These are phyloP conservation scores for Luscinia luscinia DNA, from an alignment of 2,797 vertebrate species.

Conservation along the genomic window DNA sequence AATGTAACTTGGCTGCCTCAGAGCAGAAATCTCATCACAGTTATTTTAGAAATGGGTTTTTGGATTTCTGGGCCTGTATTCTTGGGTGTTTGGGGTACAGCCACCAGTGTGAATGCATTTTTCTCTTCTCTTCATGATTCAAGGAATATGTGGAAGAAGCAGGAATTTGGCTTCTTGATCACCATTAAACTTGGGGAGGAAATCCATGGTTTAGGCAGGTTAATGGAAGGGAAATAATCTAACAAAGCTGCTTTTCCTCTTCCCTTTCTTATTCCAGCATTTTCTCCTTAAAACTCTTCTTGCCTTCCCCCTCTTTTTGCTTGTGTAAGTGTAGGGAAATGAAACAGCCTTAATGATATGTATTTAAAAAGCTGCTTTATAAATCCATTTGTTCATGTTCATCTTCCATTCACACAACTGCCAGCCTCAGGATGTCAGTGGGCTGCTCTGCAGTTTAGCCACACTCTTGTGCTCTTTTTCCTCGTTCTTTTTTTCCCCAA, in stretches of 20 bases:
- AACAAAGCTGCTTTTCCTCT: neutral
- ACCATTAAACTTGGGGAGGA: neutral
- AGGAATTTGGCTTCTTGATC: neutral
- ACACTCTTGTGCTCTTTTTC: neutral
- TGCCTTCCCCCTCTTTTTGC: neutral
- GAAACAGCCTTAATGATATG: conserved; percentile 27
- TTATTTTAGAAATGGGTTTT: neutral
- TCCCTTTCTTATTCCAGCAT: neutral
- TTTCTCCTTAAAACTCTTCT: neutral
- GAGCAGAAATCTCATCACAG: neutral
- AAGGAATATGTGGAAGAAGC: neutral
- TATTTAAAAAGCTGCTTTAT: conserved; percentile 47
- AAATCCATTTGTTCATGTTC: conserved; percentile 57
- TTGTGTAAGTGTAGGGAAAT: neutral
- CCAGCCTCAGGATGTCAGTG: neutral
- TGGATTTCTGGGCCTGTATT: neutral
- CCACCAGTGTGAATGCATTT: neutral
- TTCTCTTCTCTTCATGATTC: neutral
- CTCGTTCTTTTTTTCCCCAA: conserved; percentile 3
- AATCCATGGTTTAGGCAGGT: neutral
- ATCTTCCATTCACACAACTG: conserved; percentile 12
- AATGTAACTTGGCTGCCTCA: neutral
- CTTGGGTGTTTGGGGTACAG: neutral
- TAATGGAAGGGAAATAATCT: neutral
- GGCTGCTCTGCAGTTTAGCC: neutral